Evolutionary conservation across 2,797 vertebrate species (phyloP).

Genomic region (Malacoraja senta): DNA sequence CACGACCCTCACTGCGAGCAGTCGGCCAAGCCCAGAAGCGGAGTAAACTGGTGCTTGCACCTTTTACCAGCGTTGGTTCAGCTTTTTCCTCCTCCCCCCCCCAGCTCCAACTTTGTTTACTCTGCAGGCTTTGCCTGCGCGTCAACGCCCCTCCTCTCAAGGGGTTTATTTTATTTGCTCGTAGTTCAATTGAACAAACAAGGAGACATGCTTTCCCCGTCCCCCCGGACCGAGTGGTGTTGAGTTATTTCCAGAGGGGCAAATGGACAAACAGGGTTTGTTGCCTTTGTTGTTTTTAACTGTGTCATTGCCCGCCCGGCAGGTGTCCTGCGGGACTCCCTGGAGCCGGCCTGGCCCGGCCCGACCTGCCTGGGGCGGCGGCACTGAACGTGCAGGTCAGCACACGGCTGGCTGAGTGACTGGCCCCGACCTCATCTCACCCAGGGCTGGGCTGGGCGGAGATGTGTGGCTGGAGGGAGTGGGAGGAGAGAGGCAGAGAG

Average conservation of each 20-base stretch:
- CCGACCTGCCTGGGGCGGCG: neutral
- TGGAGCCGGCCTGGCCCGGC: neutral
- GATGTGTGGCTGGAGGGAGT: neutral
- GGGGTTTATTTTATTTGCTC: neutral
- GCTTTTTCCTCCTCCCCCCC: neutral
- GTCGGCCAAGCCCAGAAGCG: neutral
- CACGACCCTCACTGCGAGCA: too few relatives aligned
- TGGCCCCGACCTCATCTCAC: neutral
- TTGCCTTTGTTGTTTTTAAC: neutral
- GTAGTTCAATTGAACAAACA: neutral
- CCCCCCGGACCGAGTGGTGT: neutral
- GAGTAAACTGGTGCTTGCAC: neutral
- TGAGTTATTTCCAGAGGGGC: neutral
- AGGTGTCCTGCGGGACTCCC: neutral
- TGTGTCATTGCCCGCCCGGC: neutral
- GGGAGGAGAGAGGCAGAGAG: neutral
- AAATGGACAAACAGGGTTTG: neutral
- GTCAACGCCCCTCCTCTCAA: neutral
- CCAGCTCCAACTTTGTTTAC: conserved; percentile 10
- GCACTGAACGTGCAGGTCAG: neutral
- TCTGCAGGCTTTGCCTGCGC: too few relatives aligned
- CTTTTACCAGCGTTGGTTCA: neutral
- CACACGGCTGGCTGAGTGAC: neutral
- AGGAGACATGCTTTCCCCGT: neutral
- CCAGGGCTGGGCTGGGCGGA: neutral